A percentile compares a stretch with the other conserved stretches of the same genome.
Evolutionary conservation across 2,797 vertebrate genomes (phyloP).

Genomic region (Chiroxiphia lanceolata): DNA sequence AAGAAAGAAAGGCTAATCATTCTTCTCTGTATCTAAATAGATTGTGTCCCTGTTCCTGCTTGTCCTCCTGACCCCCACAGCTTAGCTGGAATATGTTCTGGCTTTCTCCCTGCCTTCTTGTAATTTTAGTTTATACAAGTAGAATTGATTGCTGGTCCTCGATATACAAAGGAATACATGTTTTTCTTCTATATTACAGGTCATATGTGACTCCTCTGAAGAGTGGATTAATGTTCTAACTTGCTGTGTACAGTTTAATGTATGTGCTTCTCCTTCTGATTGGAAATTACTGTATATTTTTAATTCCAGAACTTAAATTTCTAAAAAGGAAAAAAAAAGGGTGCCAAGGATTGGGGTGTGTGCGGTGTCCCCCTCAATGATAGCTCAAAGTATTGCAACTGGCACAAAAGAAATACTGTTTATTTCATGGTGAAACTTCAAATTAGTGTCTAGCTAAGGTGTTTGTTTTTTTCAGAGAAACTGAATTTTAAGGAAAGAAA

Average conservation of each 20-base stretch:
- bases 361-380: background rate
- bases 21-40: background rate
- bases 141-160: background rate
- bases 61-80: fast-evolving
- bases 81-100: background rate
- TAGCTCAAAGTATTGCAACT: background rate
- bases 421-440: background rate
- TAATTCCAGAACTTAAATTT: background rate
- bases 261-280: background rate
- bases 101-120: background rate
- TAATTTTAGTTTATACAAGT: background rate
- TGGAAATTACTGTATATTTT: background rate
- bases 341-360: background rate
- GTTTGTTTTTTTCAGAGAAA: background rate
- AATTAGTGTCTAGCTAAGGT: background rate
- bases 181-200: background rate
- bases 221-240: background rate
- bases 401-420: background rate
- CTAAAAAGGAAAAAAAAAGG: background rate
- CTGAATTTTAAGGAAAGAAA: background rate
- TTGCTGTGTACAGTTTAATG: background rate
- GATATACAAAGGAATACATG: background rate
- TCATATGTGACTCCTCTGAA: background rate
- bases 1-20: background rate
- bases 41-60: background rate